Conservation (phyloP, 2,888 invertebrate genomes). For the Fragum whitleyi region DNA sequence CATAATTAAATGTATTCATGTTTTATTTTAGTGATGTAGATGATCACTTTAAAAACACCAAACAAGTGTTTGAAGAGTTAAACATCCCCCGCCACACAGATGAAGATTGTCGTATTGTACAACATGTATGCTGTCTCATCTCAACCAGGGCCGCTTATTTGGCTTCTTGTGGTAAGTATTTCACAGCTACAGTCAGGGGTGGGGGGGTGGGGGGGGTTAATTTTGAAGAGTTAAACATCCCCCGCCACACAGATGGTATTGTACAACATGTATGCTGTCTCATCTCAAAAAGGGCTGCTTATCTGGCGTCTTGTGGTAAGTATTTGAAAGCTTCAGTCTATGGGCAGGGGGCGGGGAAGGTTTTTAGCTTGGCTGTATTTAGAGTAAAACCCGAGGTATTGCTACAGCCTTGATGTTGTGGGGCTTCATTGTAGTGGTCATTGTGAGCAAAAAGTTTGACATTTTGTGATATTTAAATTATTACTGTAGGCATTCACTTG, state of each 20-base stretch:
- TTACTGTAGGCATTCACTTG: too few relatives aligned
- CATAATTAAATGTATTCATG: too few relatives aligned
- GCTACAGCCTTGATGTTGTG: too few relatives aligned
- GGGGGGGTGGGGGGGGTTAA: too few relatives aligned
- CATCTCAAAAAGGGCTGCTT: slow-evolving; percentile 96
- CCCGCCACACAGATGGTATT: slow-evolving; percentile 91
- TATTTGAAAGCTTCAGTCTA: too few relatives aligned
- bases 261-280: slow-evolving; percentile 96
- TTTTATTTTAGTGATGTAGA: slow-evolving; percentile 76
- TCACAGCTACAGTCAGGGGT: too few relatives aligned
- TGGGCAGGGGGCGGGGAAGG: too few relatives aligned
- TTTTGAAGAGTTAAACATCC: slow-evolving; percentile 94
- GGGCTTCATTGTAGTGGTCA: too few relatives aligned
- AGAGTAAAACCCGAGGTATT: too few relatives aligned
- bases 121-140: slow-evolving; percentile 96
- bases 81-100: slow-evolving; percentile 91
- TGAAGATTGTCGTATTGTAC: slow-evolving; percentile 95
- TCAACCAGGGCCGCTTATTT: slow-evolving; percentile 97
- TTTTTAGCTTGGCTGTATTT: too few relatives aligned
- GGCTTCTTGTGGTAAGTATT: slow-evolving; percentile 91
- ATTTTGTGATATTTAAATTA: too few relatives aligned
- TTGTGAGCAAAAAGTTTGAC: too few relatives aligned
- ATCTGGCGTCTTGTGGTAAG: slow-evolving; percentile 94
- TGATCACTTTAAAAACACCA: slow-evolving; percentile 81
- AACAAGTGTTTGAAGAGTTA: slow-evolving; percentile 91